Evolutionary conservation across 2,888 invertebrate species (phyloP).

Genomic region (Tenthredo livida): DNA sequence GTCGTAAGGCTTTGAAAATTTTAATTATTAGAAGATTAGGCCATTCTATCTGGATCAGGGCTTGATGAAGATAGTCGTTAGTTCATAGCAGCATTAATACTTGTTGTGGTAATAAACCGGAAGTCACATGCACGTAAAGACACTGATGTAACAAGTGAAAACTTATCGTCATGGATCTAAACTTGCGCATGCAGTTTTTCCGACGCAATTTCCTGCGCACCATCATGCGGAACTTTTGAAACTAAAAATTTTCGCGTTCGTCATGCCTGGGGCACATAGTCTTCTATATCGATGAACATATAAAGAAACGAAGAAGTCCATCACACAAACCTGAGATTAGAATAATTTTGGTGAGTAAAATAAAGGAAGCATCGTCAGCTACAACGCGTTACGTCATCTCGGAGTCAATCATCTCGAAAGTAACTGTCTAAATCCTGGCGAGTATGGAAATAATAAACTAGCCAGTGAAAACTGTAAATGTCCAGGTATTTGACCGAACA

Average conservation of each 20-base stretch:
- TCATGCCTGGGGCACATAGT: not conserved
- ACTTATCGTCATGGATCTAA: conserved; percentile 39
- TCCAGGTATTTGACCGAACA: conserved; percentile 30
- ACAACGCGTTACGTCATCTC: not conserved
- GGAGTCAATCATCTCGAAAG: not conserved
- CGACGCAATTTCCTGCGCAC: conserved; percentile 33
- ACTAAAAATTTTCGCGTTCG: not conserved
- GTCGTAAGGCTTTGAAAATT: not conserved
- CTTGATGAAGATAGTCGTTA: not conserved
- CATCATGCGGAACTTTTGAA: conserved; percentile 28
- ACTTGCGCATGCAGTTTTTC: conserved; percentile 18
- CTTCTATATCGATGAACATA: not conserved
- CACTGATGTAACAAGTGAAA: conserved; percentile 44
- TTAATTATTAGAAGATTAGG: not conserved
- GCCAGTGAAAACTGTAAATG: conserved; percentile 27
- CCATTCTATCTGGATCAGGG: not conserved
- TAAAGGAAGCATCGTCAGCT: not conserved
- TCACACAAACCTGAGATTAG: not conserved
- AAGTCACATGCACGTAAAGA: conserved; percentile 24
- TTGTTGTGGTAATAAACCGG: not conserved
- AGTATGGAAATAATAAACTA: not conserved
- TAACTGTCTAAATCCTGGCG: conserved; percentile 6
- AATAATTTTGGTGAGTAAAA: not conserved
- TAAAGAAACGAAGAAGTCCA: not conserved
- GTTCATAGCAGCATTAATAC: not conserved